Conservation (phyloP, 37 sponge, comb jelly and placozoan genomes). For the Crambe crambe region DNA sequence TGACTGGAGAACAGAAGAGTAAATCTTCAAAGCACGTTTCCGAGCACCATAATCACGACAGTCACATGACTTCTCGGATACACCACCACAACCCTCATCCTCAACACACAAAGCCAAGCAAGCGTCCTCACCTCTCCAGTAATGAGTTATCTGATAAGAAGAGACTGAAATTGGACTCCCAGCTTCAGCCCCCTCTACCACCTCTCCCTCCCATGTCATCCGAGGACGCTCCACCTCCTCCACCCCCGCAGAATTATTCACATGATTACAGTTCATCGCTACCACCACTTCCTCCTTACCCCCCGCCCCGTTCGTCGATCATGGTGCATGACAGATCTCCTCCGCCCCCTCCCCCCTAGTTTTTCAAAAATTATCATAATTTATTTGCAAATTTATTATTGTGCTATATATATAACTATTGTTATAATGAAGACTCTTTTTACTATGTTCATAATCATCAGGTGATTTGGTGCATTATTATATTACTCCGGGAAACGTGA, state of each 20-base stretch:
- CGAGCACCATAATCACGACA: background rate
- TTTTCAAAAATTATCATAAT: too few relatives aligned
- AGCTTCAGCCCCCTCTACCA: background rate
- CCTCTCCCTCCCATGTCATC: background rate
- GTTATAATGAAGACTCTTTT: too few relatives aligned
- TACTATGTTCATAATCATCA: too few relatives aligned
- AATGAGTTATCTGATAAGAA: background rate
- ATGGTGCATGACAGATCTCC: background rate
- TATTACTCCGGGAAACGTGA: too few relatives aligned
- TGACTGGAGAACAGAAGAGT: background rate
- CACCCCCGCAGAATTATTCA: background rate
- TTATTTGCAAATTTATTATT: too few relatives aligned
- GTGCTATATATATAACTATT: too few relatives aligned
- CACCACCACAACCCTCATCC: too few relatives aligned
- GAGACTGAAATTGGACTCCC: background rate
- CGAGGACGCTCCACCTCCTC: background rate
- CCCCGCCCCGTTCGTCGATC: too few relatives aligned
- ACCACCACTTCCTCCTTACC: background rate
- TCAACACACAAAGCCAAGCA: background rate
- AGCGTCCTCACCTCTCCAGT: background rate
- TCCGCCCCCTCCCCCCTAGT: background rate
- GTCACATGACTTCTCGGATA: background rate
- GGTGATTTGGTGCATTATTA: too few relatives aligned
- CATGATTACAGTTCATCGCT: background rate
- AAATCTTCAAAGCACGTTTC: background rate